Base-by-base conservation (phyloP, 2,888 invertebrate genomes). In the Kuschelorhynchus macadamiae region DNA sequence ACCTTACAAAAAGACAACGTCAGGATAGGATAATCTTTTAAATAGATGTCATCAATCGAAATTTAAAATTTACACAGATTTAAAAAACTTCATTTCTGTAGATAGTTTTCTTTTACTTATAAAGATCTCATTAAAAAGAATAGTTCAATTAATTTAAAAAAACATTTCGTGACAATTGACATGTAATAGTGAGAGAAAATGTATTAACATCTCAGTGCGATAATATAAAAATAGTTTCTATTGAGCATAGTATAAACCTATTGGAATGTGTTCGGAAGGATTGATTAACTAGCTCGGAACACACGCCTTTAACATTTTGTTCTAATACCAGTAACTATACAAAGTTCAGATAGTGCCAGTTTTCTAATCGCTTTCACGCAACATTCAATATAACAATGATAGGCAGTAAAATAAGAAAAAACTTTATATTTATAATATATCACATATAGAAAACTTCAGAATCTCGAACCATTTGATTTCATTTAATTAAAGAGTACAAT, bases 231-330 rank as follows among this genome's bases (percentile, higher is more conserved):
- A 65, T 65, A 65, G 20, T 65, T 52, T 57, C 44, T 46, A 59
- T 59, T 65, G 64, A 64, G 64, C 65, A 65, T 12, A 47, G 33
- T 47, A 44, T 33, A n/a, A n/a, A n/a, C n/a, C n/a, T n/a, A 9
- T 33, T n/a, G 57, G 65, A 65, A 65, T 65, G 65, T 65, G 65
- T 65, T 55, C 63, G 39, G 36, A 63, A 63, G 47, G 63, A 33
- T 61, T 25, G 44, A 44, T 30, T 47, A 64, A 41, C 47, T 49
- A 64, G 39, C 36, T 64, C 59, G 41, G 57, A 65, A 65, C 65
- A 65, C 65, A 65, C 17, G 21, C 56, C 55, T 18, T 25, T 17
- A 50, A 30, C 42, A 41, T 61, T 61, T 50, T 50, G 49, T 44
- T 60, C 17, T 60, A 49, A n/a, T 21, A 49, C 3, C 9, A 41